Evolutionary conservation across 1,140 invertebrate species (phyloP).

Genomic region (Drosophila busckii): DNA sequence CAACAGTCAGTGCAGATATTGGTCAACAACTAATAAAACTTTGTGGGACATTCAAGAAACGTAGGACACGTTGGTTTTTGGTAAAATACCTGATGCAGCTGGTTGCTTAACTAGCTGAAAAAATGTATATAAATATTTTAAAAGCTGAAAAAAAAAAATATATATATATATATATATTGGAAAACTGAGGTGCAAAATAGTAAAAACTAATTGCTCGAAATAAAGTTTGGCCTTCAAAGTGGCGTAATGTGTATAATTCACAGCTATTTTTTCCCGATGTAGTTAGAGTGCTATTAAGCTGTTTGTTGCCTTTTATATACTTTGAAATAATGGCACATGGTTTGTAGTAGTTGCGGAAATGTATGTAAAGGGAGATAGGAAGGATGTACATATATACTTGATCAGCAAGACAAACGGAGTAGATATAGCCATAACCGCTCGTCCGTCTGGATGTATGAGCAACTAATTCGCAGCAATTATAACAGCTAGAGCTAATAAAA

Average conservation of each 20-base stretch:
- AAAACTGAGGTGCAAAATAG: constrained; percentile 48
- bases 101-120: constrained; percentile 20
- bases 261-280: constrained; percentile 12
- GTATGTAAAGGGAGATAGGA: too few species aligned
- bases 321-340: too few species aligned
- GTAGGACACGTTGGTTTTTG: constrained; percentile 11
- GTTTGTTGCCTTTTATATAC: constrained; percentile 34
- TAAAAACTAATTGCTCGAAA: constrained; percentile 63
- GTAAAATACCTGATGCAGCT: constrained; percentile 1
- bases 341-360: too few species aligned
- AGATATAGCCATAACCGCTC: too few species aligned
- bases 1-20: constrained; percentile 30
- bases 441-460: too few species aligned
- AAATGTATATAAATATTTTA: constrained; percentile 57
- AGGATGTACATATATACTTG: too few species aligned
- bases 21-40: constrained; percentile 71
- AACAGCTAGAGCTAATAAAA: too few species aligned
- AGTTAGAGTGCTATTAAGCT: constrained; percentile 35
- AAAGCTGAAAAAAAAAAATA: constrained; percentile 47
- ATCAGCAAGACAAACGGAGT: too few species aligned
- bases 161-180: constrained; percentile 12
- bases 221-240: constrained; percentile 56
- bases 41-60: constrained; percentile 45
- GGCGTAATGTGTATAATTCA: constrained; percentile 36
- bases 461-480: too few species aligned